phyloP scores from a whole-genome alignment of 2,113 vertebrate genomes.

The Ptychochromis oligacanthus region DNA sequence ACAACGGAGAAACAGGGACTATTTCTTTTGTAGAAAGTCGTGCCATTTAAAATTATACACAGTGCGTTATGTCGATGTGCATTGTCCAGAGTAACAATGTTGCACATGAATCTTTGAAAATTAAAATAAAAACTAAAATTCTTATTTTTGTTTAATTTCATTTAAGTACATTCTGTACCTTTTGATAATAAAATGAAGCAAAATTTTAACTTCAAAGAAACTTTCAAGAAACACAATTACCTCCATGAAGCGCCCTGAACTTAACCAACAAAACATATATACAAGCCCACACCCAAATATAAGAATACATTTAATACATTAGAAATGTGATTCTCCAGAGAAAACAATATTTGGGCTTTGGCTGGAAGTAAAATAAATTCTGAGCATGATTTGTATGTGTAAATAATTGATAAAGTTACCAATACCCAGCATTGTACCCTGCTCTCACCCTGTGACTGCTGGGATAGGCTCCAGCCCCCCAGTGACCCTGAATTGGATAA shows the following conservation, averaged over 20 bases:
- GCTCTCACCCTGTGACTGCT: neutral
- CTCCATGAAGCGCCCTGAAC: neutral
- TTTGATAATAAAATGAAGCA: neutral
- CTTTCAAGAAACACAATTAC: neutral
- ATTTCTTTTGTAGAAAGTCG: neutral
- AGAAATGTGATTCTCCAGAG: neutral
- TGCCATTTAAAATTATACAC: neutral
- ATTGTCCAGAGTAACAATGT: neutral
- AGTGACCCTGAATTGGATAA: constrained; percentile 1
- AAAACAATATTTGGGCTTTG: neutral
- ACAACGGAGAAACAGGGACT: neutral
- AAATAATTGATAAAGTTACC: neutral
- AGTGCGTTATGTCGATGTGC: neutral
- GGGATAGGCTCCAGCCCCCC: neutral
- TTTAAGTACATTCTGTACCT: neutral
- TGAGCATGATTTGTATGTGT: neutral
- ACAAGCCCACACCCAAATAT: neutral
- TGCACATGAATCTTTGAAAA: neutral
- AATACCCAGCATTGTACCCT: neutral
- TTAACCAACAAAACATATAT: neutral
- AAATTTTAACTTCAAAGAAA: neutral
- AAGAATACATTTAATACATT: neutral
- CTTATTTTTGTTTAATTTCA: neutral
- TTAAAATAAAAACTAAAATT: neutral
- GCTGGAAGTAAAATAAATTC: too few relatives aligned